Evolutionary conservation across 2,888 invertebrate species (phyloP), one percentile per base, ranked within the genome.

Genomic region (Phoronis australis): DNA sequence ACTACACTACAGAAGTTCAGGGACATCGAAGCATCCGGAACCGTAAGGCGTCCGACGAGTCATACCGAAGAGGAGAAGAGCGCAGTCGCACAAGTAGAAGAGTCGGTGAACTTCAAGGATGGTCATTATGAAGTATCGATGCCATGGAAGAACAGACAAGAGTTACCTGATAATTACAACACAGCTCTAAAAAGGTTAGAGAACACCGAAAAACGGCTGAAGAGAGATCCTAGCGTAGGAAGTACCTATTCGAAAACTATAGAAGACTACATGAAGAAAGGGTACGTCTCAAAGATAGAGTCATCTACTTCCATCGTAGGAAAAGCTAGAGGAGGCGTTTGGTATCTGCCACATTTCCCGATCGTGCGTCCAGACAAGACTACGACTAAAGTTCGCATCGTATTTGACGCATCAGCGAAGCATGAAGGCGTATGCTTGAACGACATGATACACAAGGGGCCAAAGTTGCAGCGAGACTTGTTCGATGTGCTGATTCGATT

Each of bases 151-250:
- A 24, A 37, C 2, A 24, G 37, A n/a, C n/a, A n/a, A n/a, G n/a
- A 38, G 25, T 47, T 56, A 42, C 45, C 44, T 37, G 39, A 48
- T 26, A 54, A 46, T 25, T 46, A 45, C 23, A 31, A 40, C 4
- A 47, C 35, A 26, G 56, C 54, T 20, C 18, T 56, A 18, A n/a
- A n/a, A n/a, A n/a, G n/a, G n/a, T n/a, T n/a, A n/a, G 24, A 48
- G 18, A 12, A 39, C 27, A 56, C 49, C 6, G 54, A 55, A 46
- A 48, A 47, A 35, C 42, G 41, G 22, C 18, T 56, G 45, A 5
- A 31, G 22, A 56, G 46, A 43, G 25, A 42, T 35, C 45, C 46
- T 18, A 38, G 40, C 4, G 24, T 56, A n/a, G 42, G 22, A 23
- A 31, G 37, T 9, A 18, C 18, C 2, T 56, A 56, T 39, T n/a